These are phyloP conservation scores for Chaetops frenatus DNA, from an alignment of 2,113 vertebrate species.

Conservation along the genomic window DNA sequence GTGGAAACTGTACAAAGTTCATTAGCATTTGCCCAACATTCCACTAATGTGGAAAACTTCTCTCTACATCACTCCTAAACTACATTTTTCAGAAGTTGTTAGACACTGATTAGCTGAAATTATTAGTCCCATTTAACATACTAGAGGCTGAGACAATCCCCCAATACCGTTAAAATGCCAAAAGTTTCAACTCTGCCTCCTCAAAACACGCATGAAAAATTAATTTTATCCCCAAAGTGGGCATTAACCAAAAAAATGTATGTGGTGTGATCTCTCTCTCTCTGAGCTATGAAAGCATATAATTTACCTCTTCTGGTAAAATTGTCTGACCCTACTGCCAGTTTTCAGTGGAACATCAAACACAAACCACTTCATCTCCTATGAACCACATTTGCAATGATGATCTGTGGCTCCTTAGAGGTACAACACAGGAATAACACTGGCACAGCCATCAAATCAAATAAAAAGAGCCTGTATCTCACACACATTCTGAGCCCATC, in stretches of 20 bases:
- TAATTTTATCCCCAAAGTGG: slow-evolving; percentile 48
- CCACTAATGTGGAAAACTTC: slow-evolving; percentile 55
- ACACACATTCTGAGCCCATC: neutral
- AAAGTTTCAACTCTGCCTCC: slow-evolving; percentile 4
- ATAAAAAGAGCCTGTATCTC: neutral
- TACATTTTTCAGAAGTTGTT: slow-evolving; percentile 56
- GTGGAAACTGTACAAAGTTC: slow-evolving; percentile 43
- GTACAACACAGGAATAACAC: neutral
- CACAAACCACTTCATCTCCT: neutral
- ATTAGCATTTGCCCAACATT: slow-evolving; percentile 35
- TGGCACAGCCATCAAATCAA: neutral
- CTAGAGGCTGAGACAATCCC: slow-evolving; percentile 52
- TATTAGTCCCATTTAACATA: slow-evolving; percentile 41
- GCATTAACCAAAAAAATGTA: slow-evolving; percentile 41
- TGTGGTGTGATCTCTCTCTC: neutral
- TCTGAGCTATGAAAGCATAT: neutral
- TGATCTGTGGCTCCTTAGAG: neutral
- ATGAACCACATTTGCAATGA: neutral
- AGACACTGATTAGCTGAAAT: slow-evolving; percentile 48
- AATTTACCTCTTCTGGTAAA: slow-evolving; percentile 37
- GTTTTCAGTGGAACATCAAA: neutral
- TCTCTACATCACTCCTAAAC: slow-evolving; percentile 35
- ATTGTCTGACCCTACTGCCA: neutral
- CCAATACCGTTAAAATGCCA: slow-evolving; percentile 10
- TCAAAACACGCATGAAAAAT: slow-evolving; percentile 44